A percentile compares a stretch with the other conserved stretches of the same genome.
Evolutionary conservation across 2,113 vertebrate species (phyloP).

Genomic region (Corapipo altera): DNA sequence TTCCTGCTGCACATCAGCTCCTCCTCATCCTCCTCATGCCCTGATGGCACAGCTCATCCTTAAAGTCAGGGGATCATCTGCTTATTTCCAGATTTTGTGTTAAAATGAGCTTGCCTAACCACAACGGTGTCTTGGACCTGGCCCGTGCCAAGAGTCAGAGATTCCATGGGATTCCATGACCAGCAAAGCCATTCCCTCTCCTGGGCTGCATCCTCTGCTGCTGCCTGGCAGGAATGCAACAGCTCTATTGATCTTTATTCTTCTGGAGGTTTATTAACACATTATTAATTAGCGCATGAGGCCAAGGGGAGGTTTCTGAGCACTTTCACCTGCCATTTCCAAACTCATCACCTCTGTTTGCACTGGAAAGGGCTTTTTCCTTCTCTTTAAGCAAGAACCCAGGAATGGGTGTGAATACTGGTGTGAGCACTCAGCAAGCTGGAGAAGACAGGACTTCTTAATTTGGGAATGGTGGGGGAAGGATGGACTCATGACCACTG

Average conservation of each 20-base stretch:
- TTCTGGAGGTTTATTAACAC: conserved; percentile 14
- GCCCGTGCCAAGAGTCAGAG: rapidly evolving
- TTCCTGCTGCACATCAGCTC: not conserved
- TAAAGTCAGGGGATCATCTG: rapidly evolving
- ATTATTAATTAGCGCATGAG: not conserved
- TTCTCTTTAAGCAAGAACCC: not conserved
- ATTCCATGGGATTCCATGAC: not conserved
- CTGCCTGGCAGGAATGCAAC: not conserved
- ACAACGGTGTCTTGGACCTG: rapidly evolving
- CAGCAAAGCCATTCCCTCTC: not conserved
- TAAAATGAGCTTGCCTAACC: not conserved
- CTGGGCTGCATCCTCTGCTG: not conserved
- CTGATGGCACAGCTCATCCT: not conserved
- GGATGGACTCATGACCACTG: rapidly evolving
- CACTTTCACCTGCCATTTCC: not conserved
- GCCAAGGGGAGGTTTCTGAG: not conserved
- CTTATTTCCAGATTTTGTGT: not conserved
- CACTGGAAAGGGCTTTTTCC: not conserved
- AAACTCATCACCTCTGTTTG: not conserved
- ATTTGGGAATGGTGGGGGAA: not conserved
- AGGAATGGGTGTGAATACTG: rapidly evolving
- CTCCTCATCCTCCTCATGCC: not conserved
- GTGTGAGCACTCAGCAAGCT: not conserved
- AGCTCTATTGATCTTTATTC: not conserved
- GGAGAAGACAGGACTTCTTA: rapidly evolving